Conservation (phyloP, 2,113 vertebrate genomes). For the Xenopus borealis region DNA sequence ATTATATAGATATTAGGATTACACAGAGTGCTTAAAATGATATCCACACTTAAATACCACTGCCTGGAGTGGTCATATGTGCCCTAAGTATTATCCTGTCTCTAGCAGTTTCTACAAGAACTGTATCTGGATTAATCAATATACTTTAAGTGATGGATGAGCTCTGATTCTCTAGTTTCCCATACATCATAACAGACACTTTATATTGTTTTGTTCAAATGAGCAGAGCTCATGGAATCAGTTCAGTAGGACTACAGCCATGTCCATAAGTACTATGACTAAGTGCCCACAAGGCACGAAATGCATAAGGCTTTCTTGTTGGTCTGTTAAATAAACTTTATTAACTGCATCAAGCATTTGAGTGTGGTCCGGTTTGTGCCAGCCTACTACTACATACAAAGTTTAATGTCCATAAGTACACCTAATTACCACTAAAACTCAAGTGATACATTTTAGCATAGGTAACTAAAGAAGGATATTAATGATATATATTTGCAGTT, state of each 20-base stretch:
- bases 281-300: too few relatives aligned
- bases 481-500: too few relatives aligned
- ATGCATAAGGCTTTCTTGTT: too few relatives aligned
- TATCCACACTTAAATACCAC: background rate
- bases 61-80: background rate
- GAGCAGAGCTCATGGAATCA: background rate
- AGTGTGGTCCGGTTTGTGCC: too few relatives aligned
- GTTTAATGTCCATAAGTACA: background rate
- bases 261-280: background rate
- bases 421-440: too few relatives aligned
- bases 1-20: too few relatives aligned
- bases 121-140: slow-evolving; percentile 29
- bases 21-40: too few relatives aligned
- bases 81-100: background rate
- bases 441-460: too few relatives aligned
- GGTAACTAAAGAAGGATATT: too few relatives aligned
- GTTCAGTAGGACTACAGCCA: background rate
- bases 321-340: too few relatives aligned
- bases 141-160: slow-evolving; percentile 37
- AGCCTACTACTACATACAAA: too few relatives aligned
- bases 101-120: background rate
- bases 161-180: slow-evolving; percentile 17
- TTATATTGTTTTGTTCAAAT: slow-evolving; percentile 22
- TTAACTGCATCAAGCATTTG: too few relatives aligned
- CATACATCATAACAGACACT: slow-evolving; percentile 13